Evolutionary conservation across 2,888 invertebrate species (phyloP).

Genomic region (Chymomyza procnemis): DNA sequence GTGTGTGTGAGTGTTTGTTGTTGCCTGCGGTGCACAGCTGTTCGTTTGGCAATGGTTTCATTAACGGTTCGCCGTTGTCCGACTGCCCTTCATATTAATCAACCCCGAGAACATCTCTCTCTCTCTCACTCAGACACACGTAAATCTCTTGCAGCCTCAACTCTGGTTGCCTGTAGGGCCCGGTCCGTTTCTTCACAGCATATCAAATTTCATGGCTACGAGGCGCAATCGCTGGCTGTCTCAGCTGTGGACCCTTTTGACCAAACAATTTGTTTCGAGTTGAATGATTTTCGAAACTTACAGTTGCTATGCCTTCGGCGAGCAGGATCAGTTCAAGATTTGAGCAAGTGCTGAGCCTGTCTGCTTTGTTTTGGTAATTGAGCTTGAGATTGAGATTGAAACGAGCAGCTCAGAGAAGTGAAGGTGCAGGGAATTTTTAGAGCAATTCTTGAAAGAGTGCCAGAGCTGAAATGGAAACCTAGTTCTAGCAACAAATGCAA

Average conservation of each 20-base stretch:
- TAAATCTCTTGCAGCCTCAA: not conserved
- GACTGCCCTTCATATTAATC: not conserved
- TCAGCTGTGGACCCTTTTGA: no score
- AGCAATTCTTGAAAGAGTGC: not conserved
- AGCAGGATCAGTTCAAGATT: constrained; percentile 27
- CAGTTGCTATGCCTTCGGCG: constrained; percentile 3
- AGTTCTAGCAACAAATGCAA: not conserved
- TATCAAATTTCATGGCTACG: constrained; percentile 70
- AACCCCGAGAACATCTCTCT: not conserved
- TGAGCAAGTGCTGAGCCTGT: constrained; percentile 31
- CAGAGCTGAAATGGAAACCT: not conserved
- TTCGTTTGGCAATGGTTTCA: constrained; percentile 33
- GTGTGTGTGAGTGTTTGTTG: constrained; percentile 5
- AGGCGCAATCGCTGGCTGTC: no score
- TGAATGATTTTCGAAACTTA: constrained; percentile 33
- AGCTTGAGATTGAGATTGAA: not conserved
- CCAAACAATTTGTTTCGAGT: constrained; percentile 50
- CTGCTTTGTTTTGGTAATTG: not conserved
- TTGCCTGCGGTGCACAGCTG: constrained; percentile 5
- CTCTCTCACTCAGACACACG: not conserved
- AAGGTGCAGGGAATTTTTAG: not conserved
- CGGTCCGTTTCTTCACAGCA: constrained; percentile 65
- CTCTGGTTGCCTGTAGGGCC: constrained; percentile 2
- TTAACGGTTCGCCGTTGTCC: constrained; percentile 31
- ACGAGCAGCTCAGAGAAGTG: not conserved